Conservation (phyloP, 35 echinoderm and acorn worm genomes). For the Stichopus chloronotus region DNA sequence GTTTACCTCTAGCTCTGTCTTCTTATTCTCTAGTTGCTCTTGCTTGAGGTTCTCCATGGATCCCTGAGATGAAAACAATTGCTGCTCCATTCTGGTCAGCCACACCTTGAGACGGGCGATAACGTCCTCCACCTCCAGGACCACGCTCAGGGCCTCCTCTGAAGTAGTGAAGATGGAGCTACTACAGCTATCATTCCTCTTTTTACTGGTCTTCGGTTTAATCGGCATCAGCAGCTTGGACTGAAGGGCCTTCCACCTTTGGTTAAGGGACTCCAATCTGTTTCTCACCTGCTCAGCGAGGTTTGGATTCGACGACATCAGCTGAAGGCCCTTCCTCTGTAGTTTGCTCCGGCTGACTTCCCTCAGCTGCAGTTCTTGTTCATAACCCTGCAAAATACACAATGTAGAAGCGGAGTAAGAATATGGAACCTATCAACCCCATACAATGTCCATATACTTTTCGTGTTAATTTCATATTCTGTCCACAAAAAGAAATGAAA, state of each 20-base stretch:
- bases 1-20: slow-evolving; percentile 65
- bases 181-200: slow-evolving; percentile 34
- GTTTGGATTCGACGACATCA: slow-evolving; percentile 74
- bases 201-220: slow-evolving; percentile 41
- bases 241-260: slow-evolving; percentile 77
- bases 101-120: slow-evolving; percentile 80
- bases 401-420: background rate
- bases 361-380: slow-evolving; percentile 84
- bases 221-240: slow-evolving; percentile 40
- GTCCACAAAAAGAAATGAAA: too few relatives aligned
- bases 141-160: slow-evolving; percentile 82
- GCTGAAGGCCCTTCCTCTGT: slow-evolving; percentile 77
- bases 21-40: slow-evolving; percentile 70
- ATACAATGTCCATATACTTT: background rate
- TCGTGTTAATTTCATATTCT: background rate
- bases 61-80: slow-evolving; percentile 76
- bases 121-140: slow-evolving; percentile 85
- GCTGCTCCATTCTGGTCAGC: slow-evolving; percentile 85
- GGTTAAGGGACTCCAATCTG: slow-evolving; percentile 79
- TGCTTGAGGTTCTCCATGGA: slow-evolving; percentile 48
- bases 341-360: slow-evolving; percentile 89
- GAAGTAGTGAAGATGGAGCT: slow-evolving; percentile 53
- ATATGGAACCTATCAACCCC: background rate
- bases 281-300: slow-evolving; percentile 59
- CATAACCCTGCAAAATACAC: slow-evolving; percentile 73